Conservation (phyloP, 2,797 vertebrate genomes). For the Dermochelys coriacea region DNA sequence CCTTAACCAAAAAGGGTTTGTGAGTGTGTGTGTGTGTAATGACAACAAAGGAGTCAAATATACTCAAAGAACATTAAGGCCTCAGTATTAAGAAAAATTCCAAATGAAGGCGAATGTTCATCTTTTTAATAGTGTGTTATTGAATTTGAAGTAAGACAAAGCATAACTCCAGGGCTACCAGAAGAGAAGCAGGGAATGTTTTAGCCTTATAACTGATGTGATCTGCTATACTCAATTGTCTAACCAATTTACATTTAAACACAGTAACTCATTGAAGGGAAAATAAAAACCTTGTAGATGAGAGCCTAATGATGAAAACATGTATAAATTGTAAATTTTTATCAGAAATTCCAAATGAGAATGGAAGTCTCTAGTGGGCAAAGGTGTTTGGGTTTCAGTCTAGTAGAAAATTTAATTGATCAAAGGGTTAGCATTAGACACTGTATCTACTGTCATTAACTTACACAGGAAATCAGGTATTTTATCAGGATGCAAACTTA, state of each 20-base stretch:
- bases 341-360: neutral
- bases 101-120: neutral
- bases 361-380: neutral
- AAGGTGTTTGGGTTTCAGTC: fast-evolving
- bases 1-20: neutral
- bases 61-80: neutral
- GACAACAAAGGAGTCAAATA: neutral
- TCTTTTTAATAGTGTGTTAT: neutral
- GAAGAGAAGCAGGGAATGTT: neutral
- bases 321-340: neutral
- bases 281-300: neutral
- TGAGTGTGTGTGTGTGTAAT: too few species aligned
- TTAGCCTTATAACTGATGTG: neutral
- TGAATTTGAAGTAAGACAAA: neutral
- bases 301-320: fast-evolving
- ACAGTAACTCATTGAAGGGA: neutral
- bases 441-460: neutral
- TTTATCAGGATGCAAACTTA: neutral
- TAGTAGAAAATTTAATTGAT: neutral
- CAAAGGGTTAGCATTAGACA: neutral
- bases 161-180: neutral
- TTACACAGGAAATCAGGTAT: neutral
- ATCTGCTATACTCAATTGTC: neutral
- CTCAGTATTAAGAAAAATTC: neutral
- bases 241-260: neutral